Evolutionary conservation across 2,113 vertebrate genomes (phyloP), one percentile per base, ranked within the genome.

Genomic region (Rhegmatorhina hoffmannsi): DNA sequence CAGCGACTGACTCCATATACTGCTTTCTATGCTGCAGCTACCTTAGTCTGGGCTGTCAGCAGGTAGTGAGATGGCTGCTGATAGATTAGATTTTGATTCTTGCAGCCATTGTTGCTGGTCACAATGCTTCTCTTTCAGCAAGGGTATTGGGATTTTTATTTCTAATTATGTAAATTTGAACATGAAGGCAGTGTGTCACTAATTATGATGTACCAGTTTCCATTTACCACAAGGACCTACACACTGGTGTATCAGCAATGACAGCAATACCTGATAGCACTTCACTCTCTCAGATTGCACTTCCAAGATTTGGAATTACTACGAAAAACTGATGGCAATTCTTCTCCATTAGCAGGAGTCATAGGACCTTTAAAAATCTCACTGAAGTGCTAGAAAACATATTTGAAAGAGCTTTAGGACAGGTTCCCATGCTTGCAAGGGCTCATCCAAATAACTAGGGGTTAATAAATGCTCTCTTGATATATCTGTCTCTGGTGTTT

Each of bases 221-320:
- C n/a, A 14, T 18, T 84, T 43, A 59, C 50, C 18, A 34, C 47
- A 38, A 24, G 53, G 31, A 44, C 66, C 25, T 44, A 17, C 17
- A 9, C 25, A 2, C 2, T 6, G 9, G 2, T 40, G 36, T 2
- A 3, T 16, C 60, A 10, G 36, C 58, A 67, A 33, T 3, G 15
- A 31, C 11, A 70, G 28, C 29, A 24, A 9, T 4, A 25, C 50
- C 67, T 4, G 4, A 33, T 5, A 31, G 36, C 33, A 34, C n/a
- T 83, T 49, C 17, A 2, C 17, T 24, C n/a, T 38, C 66, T 84
- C 59, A 50, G 26, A 49, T 9, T 33, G 25, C 20, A 11, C 28
- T 84, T 86, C 53, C 80, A 75, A 58, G 40, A 25, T 75, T 31
- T 66, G 72, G 29, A 53, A 55, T 28, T 36, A 8, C 87, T 12